phyloP scores from a whole-genome alignment of 2,113 vertebrate genomes.

The Hippoglossus stenolepis region DNA sequence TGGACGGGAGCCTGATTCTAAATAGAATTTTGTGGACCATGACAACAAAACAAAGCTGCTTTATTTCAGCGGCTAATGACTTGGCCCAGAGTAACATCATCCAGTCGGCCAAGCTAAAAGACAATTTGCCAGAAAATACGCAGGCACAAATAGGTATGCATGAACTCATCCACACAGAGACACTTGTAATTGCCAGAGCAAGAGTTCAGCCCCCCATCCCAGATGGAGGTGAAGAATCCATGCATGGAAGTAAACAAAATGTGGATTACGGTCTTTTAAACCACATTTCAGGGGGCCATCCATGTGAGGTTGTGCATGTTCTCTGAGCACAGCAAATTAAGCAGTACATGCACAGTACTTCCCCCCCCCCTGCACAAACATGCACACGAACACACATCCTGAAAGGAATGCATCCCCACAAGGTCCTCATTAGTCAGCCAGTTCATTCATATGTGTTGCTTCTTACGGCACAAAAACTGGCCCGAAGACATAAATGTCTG shows the following conservation, averaged over 20 bases:
- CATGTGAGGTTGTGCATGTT: neutral
- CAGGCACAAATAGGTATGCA: constrained; percentile 57
- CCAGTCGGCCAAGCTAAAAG: constrained; percentile 47
- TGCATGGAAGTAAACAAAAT: constrained; percentile 38
- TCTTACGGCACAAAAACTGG: constrained; percentile 19
- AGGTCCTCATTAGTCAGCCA: constrained; percentile 65
- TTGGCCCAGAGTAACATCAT: constrained; percentile 54
- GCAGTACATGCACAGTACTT: neutral
- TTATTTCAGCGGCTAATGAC: constrained; percentile 74
- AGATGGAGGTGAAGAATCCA: constrained; percentile 16
- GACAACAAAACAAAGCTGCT: constrained; percentile 77
- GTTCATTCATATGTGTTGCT: constrained; percentile 38
- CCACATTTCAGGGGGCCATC: constrained; percentile 9
- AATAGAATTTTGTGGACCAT: constrained; percentile 72
- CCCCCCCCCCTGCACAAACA: neutral
- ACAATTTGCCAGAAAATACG: constrained; percentile 55
- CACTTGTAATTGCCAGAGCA: constrained; percentile 35
- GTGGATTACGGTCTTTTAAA: constrained; percentile 24
- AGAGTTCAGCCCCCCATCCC: constrained; percentile 20
- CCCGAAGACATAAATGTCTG: constrained; percentile 14
- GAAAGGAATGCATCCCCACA: constrained; percentile 60
- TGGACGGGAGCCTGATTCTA: constrained; percentile 65
- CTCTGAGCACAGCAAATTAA: neutral
- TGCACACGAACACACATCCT: constrained; percentile 17
- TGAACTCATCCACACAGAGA: constrained; percentile 54